A percentile compares a stretch with the other conserved stretches of the same genome.
phyloP scores from a whole-genome alignment of 2,113 vertebrate species.

The Vulpes vulpes region DNA sequence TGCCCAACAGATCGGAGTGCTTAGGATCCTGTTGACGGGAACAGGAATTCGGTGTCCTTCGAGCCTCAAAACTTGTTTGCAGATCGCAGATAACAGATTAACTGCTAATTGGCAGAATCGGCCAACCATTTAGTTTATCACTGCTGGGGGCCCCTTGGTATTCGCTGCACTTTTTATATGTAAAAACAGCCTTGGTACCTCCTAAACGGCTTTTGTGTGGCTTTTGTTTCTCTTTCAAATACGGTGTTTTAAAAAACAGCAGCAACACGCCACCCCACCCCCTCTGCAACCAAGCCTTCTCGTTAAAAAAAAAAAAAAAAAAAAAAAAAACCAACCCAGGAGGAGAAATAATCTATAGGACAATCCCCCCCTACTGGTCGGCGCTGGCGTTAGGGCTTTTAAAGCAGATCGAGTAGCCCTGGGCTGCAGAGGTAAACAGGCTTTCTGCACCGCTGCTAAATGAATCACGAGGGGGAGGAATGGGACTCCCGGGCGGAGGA shows the following conservation, averaged over 20 bases:
- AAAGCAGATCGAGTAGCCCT: constrained; percentile 31
- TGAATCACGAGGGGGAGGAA: constrained; percentile 54
- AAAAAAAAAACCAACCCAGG: constrained; percentile 45
- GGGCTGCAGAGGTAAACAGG: constrained; percentile 67
- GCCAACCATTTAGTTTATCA: constrained; percentile 82
- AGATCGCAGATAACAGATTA: constrained; percentile 81
- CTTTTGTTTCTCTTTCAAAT: constrained; percentile 79
- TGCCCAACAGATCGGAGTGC: not conserved
- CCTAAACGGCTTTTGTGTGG: constrained; percentile 76
- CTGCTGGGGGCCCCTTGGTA: constrained; percentile 74
- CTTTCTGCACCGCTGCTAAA: constrained; percentile 64
- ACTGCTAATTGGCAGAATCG: constrained; percentile 82
- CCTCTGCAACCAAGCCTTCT: constrained; percentile 69
- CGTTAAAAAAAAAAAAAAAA: constrained; percentile 51
- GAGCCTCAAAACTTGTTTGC: constrained; percentile 77
- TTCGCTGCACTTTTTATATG: constrained; percentile 79
- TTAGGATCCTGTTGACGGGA: not conserved
- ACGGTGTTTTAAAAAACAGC: constrained; percentile 76
- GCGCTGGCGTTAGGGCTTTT: constrained; percentile 69
- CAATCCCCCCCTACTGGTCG: constrained; percentile 72
- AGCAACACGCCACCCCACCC: constrained; percentile 74
- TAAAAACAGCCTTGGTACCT: constrained; percentile 72
- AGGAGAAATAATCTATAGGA: constrained; percentile 81
- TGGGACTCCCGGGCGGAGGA: not conserved
- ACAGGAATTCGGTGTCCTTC: constrained; percentile 75